Base-by-base conservation (phyloP, 2,113 vertebrate genomes). In the Urocitellus parryii region DNA sequence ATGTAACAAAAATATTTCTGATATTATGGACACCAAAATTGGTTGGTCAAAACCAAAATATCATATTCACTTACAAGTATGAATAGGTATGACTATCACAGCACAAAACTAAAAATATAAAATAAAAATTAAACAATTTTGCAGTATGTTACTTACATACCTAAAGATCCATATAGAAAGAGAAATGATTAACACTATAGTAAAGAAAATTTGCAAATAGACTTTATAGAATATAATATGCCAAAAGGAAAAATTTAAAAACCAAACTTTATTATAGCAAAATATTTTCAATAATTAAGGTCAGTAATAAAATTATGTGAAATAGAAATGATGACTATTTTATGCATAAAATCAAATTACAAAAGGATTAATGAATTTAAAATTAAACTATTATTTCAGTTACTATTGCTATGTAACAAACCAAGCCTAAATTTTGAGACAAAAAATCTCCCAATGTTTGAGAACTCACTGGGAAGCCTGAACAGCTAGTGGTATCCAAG, bases 121-220 rank as follows among this genome's bases (percentile, higher is more conserved):
- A 86, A 39, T 85, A 86, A 94, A 76, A 63, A 56, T 58, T 42
- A 83, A 76, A 73, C 56, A 63, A 48, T 48, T 90, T 96, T 87
- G n/a, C 1, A 78, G 3, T 53, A 88, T 73, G 3, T 3, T 80
- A 82, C 39, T 65, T 22, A 45, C 4, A 53, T 58, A 82, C 34
- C 51, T 8, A 65, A 1, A 79, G 24, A 61, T 22, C 51, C 4
- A 58, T 53, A 27, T 4, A 77, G 42, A 82, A 11, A 92, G 2
- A 80, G 77, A 92, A 83, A 53, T 34, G 37, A 87, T 51, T 53
- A 72, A 79, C 53, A 1, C 5, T 83, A 83, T 0, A n/a, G 4
- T 77, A 77, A 77, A 82, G 11, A 78, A 76, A 90, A 83, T 61
- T 67, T 7, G 88, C 27, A 91, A 83, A 24, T 58, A n/a, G 3